Percentiles rank a stretch among this genome's conserved stretches.
phyloP scores from a whole-genome alignment of 64 coral and sea anemone species.

The Catalaphyllia jardinei region DNA sequence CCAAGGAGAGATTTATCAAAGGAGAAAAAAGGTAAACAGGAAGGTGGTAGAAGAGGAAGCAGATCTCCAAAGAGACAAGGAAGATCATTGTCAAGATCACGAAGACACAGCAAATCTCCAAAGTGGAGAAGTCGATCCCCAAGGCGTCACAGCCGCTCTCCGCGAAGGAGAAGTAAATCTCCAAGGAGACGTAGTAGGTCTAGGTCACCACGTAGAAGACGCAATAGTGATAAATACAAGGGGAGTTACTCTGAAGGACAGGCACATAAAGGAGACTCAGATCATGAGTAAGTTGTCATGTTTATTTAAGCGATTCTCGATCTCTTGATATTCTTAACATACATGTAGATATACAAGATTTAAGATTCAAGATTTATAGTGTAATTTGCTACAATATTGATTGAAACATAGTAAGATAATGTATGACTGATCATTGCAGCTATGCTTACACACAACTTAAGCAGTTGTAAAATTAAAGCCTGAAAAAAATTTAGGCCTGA shows the following conservation, averaged over 20 bases:
- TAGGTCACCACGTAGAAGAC: conserved; percentile 58
- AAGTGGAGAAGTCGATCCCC: conserved; percentile 70
- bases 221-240: conserved; percentile 71
- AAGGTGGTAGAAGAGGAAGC: not conserved
- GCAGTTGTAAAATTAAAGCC: too few species aligned
- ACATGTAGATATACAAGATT: too few species aligned
- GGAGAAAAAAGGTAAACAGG: conserved; percentile 15
- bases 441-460: too few species aligned
- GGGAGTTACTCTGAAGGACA: conserved; percentile 85
- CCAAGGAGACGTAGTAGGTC: conserved; percentile 61
- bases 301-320: too few species aligned
- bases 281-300: conserved; percentile 73
- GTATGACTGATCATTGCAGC: too few species aligned
- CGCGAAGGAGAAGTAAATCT: conserved; percentile 58
- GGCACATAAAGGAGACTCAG: conserved; percentile 60
- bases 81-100: conserved; percentile 31
- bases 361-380: too few species aligned
- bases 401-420: too few species aligned
- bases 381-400: too few species aligned
- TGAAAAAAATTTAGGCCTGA: too few species aligned
- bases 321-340: too few species aligned
- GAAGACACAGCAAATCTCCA: conserved; percentile 52
- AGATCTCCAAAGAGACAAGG: conserved; percentile 24
- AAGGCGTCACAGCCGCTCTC: conserved; percentile 51
- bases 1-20: conserved; percentile 36